These are phyloP conservation scores for Campodea augens DNA, from an alignment of 1,140 invertebrate genomes.

Conservation along the genomic window DNA sequence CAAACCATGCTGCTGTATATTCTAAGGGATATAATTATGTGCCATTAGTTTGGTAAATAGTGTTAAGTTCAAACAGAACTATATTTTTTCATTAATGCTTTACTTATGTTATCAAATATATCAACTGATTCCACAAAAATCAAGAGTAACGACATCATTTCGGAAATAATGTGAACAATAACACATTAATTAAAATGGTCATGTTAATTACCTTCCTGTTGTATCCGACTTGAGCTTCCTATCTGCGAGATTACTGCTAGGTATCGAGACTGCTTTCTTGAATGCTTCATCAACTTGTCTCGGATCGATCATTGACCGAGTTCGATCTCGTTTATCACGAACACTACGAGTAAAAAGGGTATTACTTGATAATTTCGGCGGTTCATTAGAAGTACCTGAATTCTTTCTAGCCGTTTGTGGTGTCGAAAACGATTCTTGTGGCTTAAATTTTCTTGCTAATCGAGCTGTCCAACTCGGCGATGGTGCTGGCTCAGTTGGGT, in stretches of 20 bases:
- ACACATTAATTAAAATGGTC: too few species aligned
- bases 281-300: constrained; percentile 20
- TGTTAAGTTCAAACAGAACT: too few species aligned
- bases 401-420: constrained; percentile 16
- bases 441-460: constrained; percentile 13
- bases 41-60: too few species aligned
- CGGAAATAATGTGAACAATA: too few species aligned
- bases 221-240: constrained; percentile 1
- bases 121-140: too few species aligned
- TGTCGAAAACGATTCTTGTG: constrained; percentile 20
- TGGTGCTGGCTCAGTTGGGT: constrained; percentile 15
- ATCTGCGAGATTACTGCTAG: constrained; percentile 3
- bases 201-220: constrained; percentile 3
- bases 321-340: constrained; percentile 21
- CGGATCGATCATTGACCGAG: constrained; percentile 30
- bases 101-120: too few species aligned
- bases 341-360: constrained; percentile 8
- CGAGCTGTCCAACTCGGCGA: constrained; percentile 9
- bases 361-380: constrained; percentile 8
- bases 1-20: too few species aligned
- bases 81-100: too few species aligned
- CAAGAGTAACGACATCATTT: too few species aligned
- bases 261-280: neutral
- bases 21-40: too few species aligned
- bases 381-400: neutral